Evolutionary conservation across 2,113 vertebrate species (phyloP), one percentile per base, ranked within the genome.

Genomic region (Sterna hirundo): DNA sequence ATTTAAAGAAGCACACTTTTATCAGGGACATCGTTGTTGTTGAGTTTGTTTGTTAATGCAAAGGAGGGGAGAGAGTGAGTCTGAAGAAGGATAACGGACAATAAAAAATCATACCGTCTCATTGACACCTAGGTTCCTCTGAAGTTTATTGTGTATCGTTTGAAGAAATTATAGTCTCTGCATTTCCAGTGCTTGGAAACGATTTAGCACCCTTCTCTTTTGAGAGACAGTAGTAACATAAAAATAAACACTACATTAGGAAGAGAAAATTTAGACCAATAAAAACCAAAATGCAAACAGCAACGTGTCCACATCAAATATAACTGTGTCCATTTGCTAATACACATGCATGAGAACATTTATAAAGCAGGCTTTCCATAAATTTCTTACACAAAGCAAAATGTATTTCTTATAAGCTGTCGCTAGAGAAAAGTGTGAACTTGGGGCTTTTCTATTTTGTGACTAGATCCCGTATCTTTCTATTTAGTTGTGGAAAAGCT

Each of bases 101-200:
- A 52, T 0, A 2, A 57, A 57, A 44, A 71, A 79, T 16, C 38
- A 16, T 11, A 17, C 34, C 1, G 0, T 68, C 29, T 4, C 30
- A 22, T 5, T 62, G 49, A 23, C 25, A 15, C 42, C 57, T 62
- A 11, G n/a, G 17, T 64, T 64, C 20, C 42, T 49, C 36, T 69
- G 49, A 78, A 90, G 20, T 9, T 69, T 40, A 10, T 27, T 52
- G 23, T 54, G 19, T 69, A 17, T 55, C 36, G 5, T 54, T 77
- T 77, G 54, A 83, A 83, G 55, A 69, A 69, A 77, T 46, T 29
- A 18, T 17, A 32, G 3, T 70, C 9, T 75, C 25, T 70, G 19
- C 15, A 16, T 62, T 77, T 83, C 6, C 6, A 6, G 7, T 69
- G 70, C 46, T 47, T 38, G 10, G 8, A 54, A 27, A 9, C 13